Conservation (phyloP, 2,113 vertebrate species). For the Jaculus jaculus region DNA sequence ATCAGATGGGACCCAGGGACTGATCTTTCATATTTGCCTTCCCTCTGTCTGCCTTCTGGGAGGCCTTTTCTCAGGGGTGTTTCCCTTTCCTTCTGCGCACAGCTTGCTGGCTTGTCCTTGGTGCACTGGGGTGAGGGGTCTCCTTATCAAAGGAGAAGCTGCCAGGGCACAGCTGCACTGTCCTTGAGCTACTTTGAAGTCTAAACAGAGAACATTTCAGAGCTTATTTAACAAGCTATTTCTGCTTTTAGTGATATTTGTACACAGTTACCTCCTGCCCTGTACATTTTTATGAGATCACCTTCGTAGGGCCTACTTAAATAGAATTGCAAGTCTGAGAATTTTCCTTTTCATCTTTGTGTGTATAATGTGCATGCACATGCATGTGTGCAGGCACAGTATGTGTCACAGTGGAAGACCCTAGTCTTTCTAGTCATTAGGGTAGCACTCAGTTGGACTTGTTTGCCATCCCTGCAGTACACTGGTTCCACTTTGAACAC, state of each 20-base stretch:
- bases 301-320: background rate
- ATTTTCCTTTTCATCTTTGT: background rate
- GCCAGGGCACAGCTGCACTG: background rate
- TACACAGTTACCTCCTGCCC: background rate
- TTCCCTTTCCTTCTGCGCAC: conserved; percentile 12
- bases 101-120: conserved; percentile 47
- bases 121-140: background rate
- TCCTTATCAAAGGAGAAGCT: conserved; percentile 38
- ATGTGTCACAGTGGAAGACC: too few species aligned
- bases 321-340: background rate
- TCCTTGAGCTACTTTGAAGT: conserved; percentile 70
- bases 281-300: background rate
- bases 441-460: too few species aligned
- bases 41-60: background rate
- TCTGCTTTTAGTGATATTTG: background rate
- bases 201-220: background rate
- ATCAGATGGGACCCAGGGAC: background rate
- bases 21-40: conserved; percentile 40
- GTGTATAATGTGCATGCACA: too few species aligned
- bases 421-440: accelerated
- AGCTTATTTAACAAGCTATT: background rate
- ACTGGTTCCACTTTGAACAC: background rate
- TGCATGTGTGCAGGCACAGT: too few species aligned
- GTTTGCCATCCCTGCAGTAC: background rate
- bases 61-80: conserved; percentile 38